These are phyloP conservation scores for Paratilapia polleni DNA, from an alignment of 2,113 vertebrate genomes.

Conservation along the genomic window DNA sequence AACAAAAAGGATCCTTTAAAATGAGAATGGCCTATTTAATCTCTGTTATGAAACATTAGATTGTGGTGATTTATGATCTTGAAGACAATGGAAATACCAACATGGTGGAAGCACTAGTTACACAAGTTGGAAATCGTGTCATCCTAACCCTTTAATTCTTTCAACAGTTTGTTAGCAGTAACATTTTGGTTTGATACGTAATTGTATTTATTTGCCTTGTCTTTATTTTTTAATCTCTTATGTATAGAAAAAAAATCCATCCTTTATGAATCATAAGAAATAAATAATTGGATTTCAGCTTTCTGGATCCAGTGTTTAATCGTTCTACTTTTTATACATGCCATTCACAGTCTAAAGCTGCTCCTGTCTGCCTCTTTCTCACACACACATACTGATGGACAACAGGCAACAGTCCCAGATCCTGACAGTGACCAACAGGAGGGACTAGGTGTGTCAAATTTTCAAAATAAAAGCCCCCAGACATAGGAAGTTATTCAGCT, in stretches of 20 bases:
- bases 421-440: not conserved
- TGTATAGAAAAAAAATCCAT: not conserved
- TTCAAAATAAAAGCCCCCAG: not conserved
- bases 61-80: not conserved
- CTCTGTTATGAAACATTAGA: not conserved
- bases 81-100: not conserved
- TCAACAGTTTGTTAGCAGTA: not conserved
- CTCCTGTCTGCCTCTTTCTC: not conserved
- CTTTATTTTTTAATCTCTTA: not conserved
- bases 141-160: not conserved
- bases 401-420: not conserved
- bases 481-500: not conserved
- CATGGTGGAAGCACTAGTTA: not conserved
- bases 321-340: not conserved
- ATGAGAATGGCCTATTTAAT: not conserved
- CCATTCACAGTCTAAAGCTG: not conserved
- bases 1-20: not conserved
- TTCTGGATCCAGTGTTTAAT: no score
- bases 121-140: not conserved
- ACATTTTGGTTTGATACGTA: not conserved
- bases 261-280: not conserved
- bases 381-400: not conserved
- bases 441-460: not conserved
- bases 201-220: not conserved
- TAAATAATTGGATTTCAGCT: no score